These are phyloP conservation scores for Clytia hemisphaerica DNA, from an alignment of 30 jellyfish, hydroid and myxozoan genomes.

Conservation along the genomic window DNA sequence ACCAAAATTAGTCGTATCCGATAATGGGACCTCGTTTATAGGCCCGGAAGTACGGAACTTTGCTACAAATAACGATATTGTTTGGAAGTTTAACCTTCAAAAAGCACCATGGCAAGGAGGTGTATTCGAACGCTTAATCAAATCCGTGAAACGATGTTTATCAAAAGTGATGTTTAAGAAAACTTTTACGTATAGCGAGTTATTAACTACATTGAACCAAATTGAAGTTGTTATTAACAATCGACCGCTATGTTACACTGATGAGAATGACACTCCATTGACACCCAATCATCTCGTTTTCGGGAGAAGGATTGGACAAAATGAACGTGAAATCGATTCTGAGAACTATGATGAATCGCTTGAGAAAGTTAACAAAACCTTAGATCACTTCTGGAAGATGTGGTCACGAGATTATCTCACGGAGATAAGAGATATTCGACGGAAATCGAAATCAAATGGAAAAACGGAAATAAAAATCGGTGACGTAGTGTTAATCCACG, in stretches of 20 bases:
- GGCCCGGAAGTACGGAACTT: background rate
- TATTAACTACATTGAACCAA: background rate
- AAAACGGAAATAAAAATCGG: background rate
- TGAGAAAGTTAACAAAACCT: background rate
- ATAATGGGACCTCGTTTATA: background rate
- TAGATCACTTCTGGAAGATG: background rate
- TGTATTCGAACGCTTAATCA: background rate
- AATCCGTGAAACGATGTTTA: background rate
- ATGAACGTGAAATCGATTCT: background rate
- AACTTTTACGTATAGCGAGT: background rate
- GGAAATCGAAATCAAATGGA: background rate
- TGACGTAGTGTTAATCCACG: background rate
- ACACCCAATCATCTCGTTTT: background rate
- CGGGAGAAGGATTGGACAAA: background rate
- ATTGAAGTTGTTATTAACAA: background rate
- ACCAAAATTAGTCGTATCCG: slow-evolving; percentile 27
- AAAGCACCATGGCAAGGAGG: background rate
- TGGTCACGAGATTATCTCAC: background rate
- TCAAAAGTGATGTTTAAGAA: background rate
- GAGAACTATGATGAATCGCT: background rate
- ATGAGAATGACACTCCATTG: background rate
- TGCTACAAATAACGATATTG: background rate
- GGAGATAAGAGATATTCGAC: background rate
- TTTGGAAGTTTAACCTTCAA: background rate
- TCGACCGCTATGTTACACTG: background rate